Evolutionary conservation across 1,140 invertebrate genomes (phyloP).

Genomic region (Drosophila murphyi): DNA sequence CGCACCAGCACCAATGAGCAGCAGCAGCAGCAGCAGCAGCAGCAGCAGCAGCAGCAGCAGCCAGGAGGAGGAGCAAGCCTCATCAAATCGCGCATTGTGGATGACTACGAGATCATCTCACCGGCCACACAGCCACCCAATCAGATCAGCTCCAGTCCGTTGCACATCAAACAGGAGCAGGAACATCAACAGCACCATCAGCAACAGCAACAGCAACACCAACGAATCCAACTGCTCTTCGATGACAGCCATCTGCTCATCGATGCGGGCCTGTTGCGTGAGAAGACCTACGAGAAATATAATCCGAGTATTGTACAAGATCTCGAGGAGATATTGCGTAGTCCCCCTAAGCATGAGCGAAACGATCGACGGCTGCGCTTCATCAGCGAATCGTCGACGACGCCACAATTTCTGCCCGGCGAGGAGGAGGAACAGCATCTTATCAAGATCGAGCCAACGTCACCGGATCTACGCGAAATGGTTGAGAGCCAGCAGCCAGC

Average conservation of each 20-base stretch:
- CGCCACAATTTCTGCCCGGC: constrained; percentile 69
- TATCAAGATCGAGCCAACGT: constrained; percentile 81
- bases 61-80: constrained; percentile 20
- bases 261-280: constrained; percentile 60
- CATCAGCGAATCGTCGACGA: constrained; percentile 74
- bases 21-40: constrained; percentile 67
- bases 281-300: constrained; percentile 74
- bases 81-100: constrained; percentile 61
- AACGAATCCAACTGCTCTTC: constrained; percentile 62
- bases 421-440: constrained; percentile 66
- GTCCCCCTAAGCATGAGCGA: constrained; percentile 73
- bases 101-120: constrained; percentile 82
- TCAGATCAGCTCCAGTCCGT: constrained; percentile 80
- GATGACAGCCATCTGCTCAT: constrained; percentile 73
- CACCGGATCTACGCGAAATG: constrained; percentile 73
- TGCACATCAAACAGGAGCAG: constrained; percentile 80
- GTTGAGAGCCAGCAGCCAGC: constrained; percentile 62
- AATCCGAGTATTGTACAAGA: constrained; percentile 82
- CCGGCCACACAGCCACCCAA: constrained; percentile 76
- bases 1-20: constrained; percentile 84
- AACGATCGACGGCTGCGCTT: constrained; percentile 63
- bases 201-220: constrained; percentile 56
- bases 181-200: constrained; percentile 51
- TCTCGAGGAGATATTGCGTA: constrained; percentile 82
- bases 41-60: constrained; percentile 45